A percentile compares a stretch with the other conserved stretches of the same genome.
These are phyloP conservation scores for Caenorhabditis becei DNA, from an alignment of 2,888 invertebrate genomes.

Conservation along the genomic window DNA sequence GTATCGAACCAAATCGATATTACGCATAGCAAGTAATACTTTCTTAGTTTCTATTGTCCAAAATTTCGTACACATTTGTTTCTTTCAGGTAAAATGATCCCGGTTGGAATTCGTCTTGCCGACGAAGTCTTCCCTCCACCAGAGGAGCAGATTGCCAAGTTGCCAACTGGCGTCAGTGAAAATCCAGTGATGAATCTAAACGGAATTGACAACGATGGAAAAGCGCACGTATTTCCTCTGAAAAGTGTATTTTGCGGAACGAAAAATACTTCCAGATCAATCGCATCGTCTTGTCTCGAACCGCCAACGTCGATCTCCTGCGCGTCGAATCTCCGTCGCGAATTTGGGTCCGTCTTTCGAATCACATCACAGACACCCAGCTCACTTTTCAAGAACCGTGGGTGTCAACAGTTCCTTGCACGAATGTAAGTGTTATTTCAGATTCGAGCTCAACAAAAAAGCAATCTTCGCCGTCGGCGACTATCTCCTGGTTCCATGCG, in stretches of 20 bases:
- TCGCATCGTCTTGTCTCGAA: constrained; percentile 49
- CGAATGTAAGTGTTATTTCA: constrained; percentile 4
- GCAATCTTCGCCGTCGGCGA: constrained; percentile 17
- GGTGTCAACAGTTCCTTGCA: no score
- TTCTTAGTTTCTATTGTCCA: no score
- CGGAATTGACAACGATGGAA: constrained; percentile 45
- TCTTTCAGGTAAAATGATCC: constrained; percentile 30
- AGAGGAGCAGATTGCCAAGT: constrained; percentile 40
- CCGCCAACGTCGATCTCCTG: constrained; percentile 54
- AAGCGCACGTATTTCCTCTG: constrained; percentile 16
- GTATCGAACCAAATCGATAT: no score
- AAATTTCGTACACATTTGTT: no score
- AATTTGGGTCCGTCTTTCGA: constrained; percentile 68
- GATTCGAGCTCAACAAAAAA: constrained; percentile 51
- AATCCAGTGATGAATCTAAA: constrained; percentile 49
- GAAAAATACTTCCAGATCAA: constrained; percentile 58
- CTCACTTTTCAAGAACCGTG: constrained; percentile 66
- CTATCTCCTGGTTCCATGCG: constrained; percentile 64
- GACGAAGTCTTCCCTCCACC: constrained; percentile 41
- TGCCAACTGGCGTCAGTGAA: not conserved
- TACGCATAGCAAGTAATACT: no score
- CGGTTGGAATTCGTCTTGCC: constrained; percentile 44
- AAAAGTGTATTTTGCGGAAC: not conserved
- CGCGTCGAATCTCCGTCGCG: constrained; percentile 63
- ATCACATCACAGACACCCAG: constrained; percentile 63